Conservation (phyloP, 2,113 vertebrate species). For the Stercorarius parasiticus region DNA sequence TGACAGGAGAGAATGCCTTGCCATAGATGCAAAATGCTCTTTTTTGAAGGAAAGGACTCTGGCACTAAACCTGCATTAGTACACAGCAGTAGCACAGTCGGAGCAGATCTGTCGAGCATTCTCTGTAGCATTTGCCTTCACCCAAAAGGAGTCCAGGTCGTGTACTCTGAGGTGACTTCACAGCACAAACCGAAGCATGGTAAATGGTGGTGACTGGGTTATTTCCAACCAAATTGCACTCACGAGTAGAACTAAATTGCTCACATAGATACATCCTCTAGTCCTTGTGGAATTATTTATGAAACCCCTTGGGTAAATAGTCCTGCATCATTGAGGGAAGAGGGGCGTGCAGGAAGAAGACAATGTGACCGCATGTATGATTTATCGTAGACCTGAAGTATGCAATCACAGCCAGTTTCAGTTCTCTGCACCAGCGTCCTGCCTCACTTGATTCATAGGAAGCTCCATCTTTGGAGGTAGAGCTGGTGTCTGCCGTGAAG, state of each 20-base stretch:
- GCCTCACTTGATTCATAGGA: neutral
- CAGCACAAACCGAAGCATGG: neutral
- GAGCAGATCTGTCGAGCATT: neutral
- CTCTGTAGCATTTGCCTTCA: neutral
- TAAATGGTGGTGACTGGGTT: neutral
- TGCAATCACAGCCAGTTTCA: neutral
- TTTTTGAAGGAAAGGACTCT: neutral
- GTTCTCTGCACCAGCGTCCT: neutral
- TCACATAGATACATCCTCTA: neutral
- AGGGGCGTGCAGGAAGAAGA: neutral
- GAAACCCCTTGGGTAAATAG: neutral
- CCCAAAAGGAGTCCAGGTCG: neutral
- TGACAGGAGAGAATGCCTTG: neutral
- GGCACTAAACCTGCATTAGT: neutral
- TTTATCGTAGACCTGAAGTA: neutral
- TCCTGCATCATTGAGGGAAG: neutral
- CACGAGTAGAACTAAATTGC: neutral
- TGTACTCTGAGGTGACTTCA: neutral
- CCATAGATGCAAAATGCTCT: neutral
- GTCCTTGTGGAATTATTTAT: neutral
- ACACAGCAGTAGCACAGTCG: neutral
- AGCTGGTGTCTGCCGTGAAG: neutral
- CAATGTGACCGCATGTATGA: accelerated
- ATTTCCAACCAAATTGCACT: neutral
- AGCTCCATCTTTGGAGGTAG: neutral